A percentile compares a stretch with the other conserved stretches of the same genome.
Conservation (phyloP, 2,113 vertebrate genomes). For the Sus scrofa region T2T-Sscrofa CM000812.6:277838501-277839000, state of each 20-base stretch:
- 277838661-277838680: too few species aligned
- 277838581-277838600: neutral
- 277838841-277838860: neutral
- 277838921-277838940: conserved; percentile 21
- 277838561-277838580: fast-evolving
- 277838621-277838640: fast-evolving
- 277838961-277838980: neutral
- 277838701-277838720: neutral
- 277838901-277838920: neutral
- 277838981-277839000: conserved; percentile 73
- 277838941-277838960: conserved; percentile 42
- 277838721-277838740: neutral
- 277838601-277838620: fast-evolving
- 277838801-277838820: neutral
- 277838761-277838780: neutral
- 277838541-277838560: fast-evolving
- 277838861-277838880: neutral
- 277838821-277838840: fast-evolving
- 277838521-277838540: fast-evolving
- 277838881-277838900: neutral
- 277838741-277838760: neutral
- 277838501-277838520: fast-evolving
- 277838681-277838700: neutral
- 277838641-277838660: fast-evolving
- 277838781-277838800: neutral